phyloP scores from a whole-genome alignment of 2,797 vertebrate species.

The Melopsittacus undulatus region DNA sequence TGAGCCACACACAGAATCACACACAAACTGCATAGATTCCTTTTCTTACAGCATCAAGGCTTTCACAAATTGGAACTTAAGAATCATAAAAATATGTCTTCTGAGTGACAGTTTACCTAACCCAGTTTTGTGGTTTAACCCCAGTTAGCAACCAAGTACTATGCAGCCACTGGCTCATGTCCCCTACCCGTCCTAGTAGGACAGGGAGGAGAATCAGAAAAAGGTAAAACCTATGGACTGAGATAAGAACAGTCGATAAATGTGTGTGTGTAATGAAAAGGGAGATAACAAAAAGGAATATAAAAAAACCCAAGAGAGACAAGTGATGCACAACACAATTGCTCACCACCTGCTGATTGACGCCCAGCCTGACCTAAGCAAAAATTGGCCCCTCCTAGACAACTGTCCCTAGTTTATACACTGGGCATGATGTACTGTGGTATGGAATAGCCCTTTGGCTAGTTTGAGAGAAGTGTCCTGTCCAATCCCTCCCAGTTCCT shows the following conservation, averaged over 20 bases:
- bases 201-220: not conserved
- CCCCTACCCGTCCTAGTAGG: not conserved
- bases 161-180: not conserved
- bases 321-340: not conserved
- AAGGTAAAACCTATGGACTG: not conserved
- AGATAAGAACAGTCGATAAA: not conserved
- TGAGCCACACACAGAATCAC: not conserved
- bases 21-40: not conserved
- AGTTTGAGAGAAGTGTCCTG: not conserved
- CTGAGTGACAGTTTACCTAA: not conserved
- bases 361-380: not conserved
- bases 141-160: not conserved
- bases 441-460: not conserved
- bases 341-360: not conserved
- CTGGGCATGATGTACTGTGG: not conserved
- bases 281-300: not conserved
- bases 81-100: not conserved
- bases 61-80: not conserved
- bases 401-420: not conserved
- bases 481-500: not conserved
- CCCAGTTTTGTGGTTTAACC: not conserved
- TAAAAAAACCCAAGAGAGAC: not conserved
- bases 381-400: not conserved
- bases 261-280: not conserved
- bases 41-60: not conserved